Base-by-base conservation (phyloP, 1,140 invertebrate genomes). In the Nylanderia fulva region DNA sequence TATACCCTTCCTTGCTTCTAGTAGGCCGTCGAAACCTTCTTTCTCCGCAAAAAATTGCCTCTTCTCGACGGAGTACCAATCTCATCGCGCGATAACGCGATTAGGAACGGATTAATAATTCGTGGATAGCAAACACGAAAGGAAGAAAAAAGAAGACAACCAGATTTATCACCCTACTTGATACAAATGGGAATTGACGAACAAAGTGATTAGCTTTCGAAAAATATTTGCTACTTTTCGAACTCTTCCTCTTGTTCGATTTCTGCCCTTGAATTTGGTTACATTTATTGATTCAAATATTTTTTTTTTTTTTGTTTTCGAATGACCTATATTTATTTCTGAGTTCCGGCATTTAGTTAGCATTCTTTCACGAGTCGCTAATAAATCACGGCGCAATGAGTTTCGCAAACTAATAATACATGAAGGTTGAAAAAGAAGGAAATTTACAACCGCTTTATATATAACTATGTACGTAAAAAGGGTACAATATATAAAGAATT, bases 1-100 rank as follows among this genome's bases (percentile, higher is more conserved):
- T 71, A n/a, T n/a, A 63, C 18, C 27, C 42, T 77, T 42, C 71
- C 21, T 33, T 52, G 42, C 42, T 61, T 54, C 29, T 15, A n/a
- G 69, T 61, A 29, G 71, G 21, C 56, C 3, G 48, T n/a, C 71
- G 29, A 29, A 52, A n/a, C n/a, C 45, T 15, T 61, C 29, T 61
- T 76, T 29, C 42, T 33, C n/a, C 15, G n/a, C 56, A 84, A 84
- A 84, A 84, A 82, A 71, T 75, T 76, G n/a, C 27, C 71, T 61
- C 80, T 27, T 60, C 11, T 36, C 18, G n/a, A 6, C 8, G n/a
- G 11, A 61, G 48, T 21, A 18, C 11, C 24, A 36, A 83, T 48
- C 21, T 72, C 6, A 13, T 42, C 56, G 27, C n/a, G 39, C 69
- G 13, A 33, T 76, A 84, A 63, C 29, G 42, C n/a, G 24, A 84